Conservation (phyloP, 2,113 vertebrate species). For the Nyctibius bracteatus region DNA sequence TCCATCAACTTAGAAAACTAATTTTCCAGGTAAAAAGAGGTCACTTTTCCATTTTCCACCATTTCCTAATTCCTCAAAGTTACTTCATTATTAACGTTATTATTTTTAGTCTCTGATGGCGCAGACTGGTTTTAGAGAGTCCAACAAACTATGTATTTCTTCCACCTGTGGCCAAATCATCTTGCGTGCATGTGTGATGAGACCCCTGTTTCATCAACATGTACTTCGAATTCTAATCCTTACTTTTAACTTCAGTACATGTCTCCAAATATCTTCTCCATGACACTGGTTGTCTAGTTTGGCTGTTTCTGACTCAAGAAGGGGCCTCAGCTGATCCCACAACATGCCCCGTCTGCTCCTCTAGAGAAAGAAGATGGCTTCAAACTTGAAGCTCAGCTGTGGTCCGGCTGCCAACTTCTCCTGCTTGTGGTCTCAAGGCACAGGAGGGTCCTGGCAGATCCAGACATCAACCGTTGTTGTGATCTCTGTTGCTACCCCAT, state of each 20-base stretch:
- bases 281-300: not conserved
- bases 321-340: not conserved
- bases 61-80: not conserved
- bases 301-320: not conserved
- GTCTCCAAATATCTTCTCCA: not conserved
- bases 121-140: not conserved
- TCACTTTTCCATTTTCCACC: not conserved
- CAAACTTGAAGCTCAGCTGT: not conserved
- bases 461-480: not conserved
- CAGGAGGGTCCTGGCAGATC: not conserved
- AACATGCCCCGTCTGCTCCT: not conserved
- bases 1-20: not conserved
- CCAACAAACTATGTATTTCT: not conserved
- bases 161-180: not conserved
- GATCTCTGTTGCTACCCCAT: not conserved
- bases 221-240: not conserved
- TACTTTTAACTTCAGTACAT: not conserved
- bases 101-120: not conserved
- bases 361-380: not conserved
- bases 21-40: not conserved
- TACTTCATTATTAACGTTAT: not conserved
- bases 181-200: not conserved
- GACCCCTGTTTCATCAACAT: not conserved
- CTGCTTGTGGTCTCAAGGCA: not conserved
- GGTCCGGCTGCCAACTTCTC: not conserved